A percentile compares a stretch with the other conserved stretches of the same genome.
Evolutionary conservation across 2,113 vertebrate species (phyloP).

Genomic region (Salvator merianae): DNA sequence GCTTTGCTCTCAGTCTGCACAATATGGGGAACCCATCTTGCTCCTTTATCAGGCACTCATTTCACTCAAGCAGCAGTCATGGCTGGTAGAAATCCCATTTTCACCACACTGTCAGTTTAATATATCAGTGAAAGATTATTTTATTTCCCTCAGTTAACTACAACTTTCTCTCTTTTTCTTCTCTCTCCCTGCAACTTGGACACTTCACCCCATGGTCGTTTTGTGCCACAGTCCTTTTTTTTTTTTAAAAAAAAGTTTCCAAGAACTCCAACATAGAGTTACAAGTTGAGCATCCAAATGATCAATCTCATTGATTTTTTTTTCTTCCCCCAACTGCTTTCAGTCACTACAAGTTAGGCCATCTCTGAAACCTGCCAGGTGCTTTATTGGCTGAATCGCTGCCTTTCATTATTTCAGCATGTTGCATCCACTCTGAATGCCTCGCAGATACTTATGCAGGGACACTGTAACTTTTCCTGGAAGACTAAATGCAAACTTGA

Average conservation of each 20-base stretch:
- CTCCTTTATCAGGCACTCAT: too few relatives aligned
- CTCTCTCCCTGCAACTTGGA: neutral
- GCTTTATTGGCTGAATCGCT: constrained; percentile 6
- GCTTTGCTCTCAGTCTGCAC: too few relatives aligned
- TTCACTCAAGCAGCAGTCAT: neutral
- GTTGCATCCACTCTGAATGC: neutral
- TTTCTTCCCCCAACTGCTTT: constrained; percentile 56
- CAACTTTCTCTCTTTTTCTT: neutral
- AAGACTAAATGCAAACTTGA: neutral
- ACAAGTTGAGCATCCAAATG: constrained; percentile 28
- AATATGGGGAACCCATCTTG: too few relatives aligned
- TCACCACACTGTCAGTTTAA: accelerated
- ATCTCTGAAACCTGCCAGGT: constrained; percentile 46
- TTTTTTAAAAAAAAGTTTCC: constrained; percentile 23
- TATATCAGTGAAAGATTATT: neutral
- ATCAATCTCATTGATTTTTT: constrained; percentile 70
- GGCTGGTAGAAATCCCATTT: neutral
- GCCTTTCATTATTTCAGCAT: constrained; percentile 12
- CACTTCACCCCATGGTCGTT: neutral
- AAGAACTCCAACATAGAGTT: constrained; percentile 43
- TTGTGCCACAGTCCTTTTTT: neutral
- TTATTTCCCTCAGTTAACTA: accelerated
- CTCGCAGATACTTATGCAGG: accelerated
- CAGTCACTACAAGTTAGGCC: constrained; percentile 58
- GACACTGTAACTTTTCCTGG: constrained; percentile 14